Conservation (phyloP, 2,113 vertebrate species). For the Phylloscopus whistleri region DNA sequence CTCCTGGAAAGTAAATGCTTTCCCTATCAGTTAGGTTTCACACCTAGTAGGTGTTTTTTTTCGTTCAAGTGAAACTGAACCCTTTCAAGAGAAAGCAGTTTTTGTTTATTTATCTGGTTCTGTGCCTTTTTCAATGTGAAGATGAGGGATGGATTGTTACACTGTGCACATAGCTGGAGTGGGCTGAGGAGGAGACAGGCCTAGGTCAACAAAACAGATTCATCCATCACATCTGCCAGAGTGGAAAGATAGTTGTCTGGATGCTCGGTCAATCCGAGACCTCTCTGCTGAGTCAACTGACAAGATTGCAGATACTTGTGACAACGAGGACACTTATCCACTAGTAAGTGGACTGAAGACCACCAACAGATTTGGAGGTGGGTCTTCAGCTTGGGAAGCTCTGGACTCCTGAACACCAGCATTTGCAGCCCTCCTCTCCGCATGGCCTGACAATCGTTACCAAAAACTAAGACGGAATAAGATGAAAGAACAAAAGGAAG, state of each 20-base stretch:
- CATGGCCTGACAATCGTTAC: background rate
- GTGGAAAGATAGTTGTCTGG: slow-evolving; percentile 46
- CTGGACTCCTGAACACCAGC: background rate
- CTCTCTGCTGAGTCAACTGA: slow-evolving; percentile 52
- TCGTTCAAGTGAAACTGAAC: background rate
- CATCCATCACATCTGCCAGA: slow-evolving; percentile 61
- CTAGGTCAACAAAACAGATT: slow-evolving; percentile 48
- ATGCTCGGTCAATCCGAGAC: background rate
- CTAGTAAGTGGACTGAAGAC: slow-evolving; percentile 27
- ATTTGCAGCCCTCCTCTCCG: background rate
- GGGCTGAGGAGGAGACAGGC: slow-evolving; percentile 19
- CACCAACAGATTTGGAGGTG: background rate
- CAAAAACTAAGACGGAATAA: background rate
- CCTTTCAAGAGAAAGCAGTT: background rate
- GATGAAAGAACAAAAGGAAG: slow-evolving; percentile 49
- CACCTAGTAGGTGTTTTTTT: background rate
- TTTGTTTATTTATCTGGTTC: background rate
- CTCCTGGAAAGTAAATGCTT: background rate
- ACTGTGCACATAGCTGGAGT: background rate
- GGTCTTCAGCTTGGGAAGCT: background rate
- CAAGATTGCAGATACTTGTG: slow-evolving; percentile 22
- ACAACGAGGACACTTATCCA: slow-evolving; percentile 3
- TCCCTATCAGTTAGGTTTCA: background rate
- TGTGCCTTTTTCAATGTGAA: background rate
- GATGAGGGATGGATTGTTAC: background rate